Evolutionary conservation across 2,113 vertebrate genomes (phyloP).

Genomic region (Rhizomys pruinosus): DNA sequence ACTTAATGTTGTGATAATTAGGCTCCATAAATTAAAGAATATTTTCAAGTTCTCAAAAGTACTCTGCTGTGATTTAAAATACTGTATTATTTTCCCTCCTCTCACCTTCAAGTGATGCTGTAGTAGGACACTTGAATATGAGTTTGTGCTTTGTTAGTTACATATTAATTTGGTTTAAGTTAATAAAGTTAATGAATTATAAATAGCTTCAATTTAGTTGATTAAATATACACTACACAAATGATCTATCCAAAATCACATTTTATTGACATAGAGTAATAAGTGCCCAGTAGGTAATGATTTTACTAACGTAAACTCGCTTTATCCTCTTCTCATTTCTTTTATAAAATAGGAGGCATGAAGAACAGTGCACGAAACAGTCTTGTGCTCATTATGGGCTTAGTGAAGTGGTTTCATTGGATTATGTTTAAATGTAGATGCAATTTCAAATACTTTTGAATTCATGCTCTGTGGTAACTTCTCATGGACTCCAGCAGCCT

Average conservation of each 20-base stretch:
- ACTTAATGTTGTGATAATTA: conserved; percentile 22
- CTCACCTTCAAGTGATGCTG: background rate
- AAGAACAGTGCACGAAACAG: background rate
- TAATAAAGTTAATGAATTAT: background rate
- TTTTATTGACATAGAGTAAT: background rate
- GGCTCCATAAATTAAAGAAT: background rate
- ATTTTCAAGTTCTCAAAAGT: background rate
- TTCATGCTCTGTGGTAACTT: background rate
- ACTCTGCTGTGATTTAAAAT: background rate
- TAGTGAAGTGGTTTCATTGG: background rate
- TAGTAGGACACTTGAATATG: background rate
- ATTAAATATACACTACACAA: background rate
- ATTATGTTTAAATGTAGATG: background rate
- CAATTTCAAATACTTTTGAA: background rate
- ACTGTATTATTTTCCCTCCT: background rate
- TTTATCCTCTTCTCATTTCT: background rate
- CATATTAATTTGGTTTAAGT: background rate
- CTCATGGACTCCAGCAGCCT: background rate
- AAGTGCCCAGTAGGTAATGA: background rate
- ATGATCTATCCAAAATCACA: background rate
- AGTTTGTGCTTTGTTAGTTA: background rate
- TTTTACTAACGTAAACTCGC: background rate
- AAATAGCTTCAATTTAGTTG: background rate
- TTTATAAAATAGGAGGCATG: background rate
- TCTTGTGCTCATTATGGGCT: background rate